Evolutionary conservation across 2,797 vertebrate species (phyloP).

Genomic region (Falco biarmicus): DNA sequence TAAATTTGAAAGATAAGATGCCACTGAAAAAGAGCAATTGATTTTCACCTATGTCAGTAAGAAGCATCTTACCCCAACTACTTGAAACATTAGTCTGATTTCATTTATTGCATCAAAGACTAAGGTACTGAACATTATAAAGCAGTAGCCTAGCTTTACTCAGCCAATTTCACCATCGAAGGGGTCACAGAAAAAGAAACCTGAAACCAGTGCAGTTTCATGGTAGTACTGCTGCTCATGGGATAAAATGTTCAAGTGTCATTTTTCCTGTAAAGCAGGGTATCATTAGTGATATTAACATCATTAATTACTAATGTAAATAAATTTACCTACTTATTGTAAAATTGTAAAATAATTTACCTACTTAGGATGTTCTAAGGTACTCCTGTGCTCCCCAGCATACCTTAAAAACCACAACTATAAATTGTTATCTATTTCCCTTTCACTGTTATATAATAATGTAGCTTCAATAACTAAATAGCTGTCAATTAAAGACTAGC

Average conservation of each 20-base stretch:
- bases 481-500: background rate
- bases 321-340: too few species aligned
- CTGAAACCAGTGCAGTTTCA: background rate
- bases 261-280: background rate
- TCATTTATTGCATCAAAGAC: slow-evolving; percentile 29
- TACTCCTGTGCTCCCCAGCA: background rate
- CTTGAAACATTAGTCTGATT: background rate
- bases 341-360: background rate
- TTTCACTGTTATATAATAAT: background rate
- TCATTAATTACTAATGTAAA: background rate
- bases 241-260: background rate
- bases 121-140: background rate
- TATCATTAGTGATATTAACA: background rate
- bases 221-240: background rate
- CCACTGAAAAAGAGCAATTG: background rate
- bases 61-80: background rate
- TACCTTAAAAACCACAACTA: background rate
- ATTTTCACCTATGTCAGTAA: slow-evolving; percentile 26
- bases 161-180: background rate
- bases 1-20: background rate
- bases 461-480: background rate
- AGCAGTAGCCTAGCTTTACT: background rate
- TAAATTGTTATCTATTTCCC: background rate
- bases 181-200: background rate
- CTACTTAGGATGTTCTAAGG: background rate